Conservation (phyloP, 2,113 vertebrate genomes). For the Procavia capensis region DNA sequence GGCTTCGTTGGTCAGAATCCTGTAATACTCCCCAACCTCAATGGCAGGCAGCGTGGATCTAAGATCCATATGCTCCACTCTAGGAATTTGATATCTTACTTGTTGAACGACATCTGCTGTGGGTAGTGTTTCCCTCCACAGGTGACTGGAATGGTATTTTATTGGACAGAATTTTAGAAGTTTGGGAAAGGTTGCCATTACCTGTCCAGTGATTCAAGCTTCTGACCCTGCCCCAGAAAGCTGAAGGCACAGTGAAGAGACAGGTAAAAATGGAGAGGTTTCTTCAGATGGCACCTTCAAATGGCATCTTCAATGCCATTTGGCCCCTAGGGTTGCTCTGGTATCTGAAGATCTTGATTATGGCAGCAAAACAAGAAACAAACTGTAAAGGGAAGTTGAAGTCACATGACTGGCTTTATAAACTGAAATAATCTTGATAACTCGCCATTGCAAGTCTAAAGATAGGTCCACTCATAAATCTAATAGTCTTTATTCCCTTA, state of each 20-base stretch:
- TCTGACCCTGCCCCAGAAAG: not conserved
- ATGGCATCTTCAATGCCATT: too few species aligned
- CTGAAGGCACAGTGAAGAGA: not conserved
- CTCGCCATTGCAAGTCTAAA: not conserved
- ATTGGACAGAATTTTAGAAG: not conserved
- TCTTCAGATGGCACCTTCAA: not conserved
- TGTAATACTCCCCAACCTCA: too few species aligned
- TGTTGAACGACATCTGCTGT: accelerated
- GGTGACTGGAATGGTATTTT: not conserved
- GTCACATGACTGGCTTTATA: accelerated
- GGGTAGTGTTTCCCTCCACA: not conserved
- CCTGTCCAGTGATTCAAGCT: not conserved
- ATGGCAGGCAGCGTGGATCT: not conserved
- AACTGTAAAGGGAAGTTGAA: too few species aligned
- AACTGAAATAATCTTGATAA: not conserved
- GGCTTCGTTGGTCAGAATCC: too few species aligned
- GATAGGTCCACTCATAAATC: accelerated
- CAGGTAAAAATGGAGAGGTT: accelerated
- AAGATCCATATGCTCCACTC: not conserved
- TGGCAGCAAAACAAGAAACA: not conserved
- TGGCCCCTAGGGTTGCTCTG: not conserved
- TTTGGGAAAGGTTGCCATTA: not conserved
- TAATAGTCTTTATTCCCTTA: not conserved
- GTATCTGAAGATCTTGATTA: not conserved
- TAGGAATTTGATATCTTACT: accelerated